These are phyloP conservation scores for Pararge aegeria DNA, from an alignment of 1,140 invertebrate genomes.

Conservation along the genomic window DNA sequence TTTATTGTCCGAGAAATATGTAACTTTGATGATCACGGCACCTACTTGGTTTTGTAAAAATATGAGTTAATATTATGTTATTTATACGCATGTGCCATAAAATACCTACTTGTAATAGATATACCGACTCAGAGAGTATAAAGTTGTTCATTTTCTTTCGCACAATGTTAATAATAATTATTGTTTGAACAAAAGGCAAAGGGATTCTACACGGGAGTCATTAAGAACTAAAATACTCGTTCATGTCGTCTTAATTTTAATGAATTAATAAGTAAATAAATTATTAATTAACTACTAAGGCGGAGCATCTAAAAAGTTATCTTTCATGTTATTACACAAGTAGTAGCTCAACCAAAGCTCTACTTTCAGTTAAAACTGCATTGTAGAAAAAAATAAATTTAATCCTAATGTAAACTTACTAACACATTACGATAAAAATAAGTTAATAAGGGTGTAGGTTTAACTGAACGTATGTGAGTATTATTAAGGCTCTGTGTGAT, in stretches of 20 bases:
- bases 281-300: neutral
- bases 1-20: constrained; percentile 19
- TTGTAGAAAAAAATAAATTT: neutral
- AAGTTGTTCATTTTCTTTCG: constrained; percentile 36
- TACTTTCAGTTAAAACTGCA: neutral
- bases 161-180: constrained; percentile 32
- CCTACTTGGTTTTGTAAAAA: constrained; percentile 54
- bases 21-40: constrained; percentile 40
- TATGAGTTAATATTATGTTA: constrained; percentile 57
- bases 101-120: constrained; percentile 53
- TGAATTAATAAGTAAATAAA: constrained; percentile 7
- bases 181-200: constrained; percentile 24
- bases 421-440: neutral
- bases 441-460: too few relatives aligned
- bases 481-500: too few relatives aligned
- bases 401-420: neutral
- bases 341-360: constrained; percentile 5
- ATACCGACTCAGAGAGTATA: constrained; percentile 44
- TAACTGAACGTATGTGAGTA: too few relatives aligned
- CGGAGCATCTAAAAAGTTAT: neutral
- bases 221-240: constrained; percentile 22
- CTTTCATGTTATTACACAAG: neutral
- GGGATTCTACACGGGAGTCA: constrained; percentile 20
- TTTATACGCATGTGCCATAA: constrained; percentile 73
- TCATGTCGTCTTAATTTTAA: constrained; percentile 12